Conservation (phyloP, 2,888 invertebrate species). For the Tetramorium bicarinatum region DNA sequence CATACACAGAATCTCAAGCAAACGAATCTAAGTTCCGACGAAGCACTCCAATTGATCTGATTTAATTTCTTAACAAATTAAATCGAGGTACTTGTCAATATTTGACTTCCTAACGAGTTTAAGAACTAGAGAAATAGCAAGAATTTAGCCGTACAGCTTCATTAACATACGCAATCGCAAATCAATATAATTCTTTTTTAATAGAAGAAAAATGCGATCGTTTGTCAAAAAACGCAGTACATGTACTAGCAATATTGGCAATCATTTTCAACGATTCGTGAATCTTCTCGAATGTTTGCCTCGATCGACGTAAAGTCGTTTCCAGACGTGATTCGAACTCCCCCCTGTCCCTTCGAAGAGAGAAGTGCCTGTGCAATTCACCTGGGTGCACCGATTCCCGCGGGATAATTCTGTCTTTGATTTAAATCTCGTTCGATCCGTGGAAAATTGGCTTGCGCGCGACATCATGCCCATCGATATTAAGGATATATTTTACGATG, state of each 20-base stretch:
- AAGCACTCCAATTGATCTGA: background rate
- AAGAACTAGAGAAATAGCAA: background rate
- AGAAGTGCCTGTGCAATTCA: constrained; percentile 23
- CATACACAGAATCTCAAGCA: background rate
- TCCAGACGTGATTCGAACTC: constrained; percentile 39
- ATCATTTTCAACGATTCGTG: constrained; percentile 3
- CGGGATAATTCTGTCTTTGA: constrained; percentile 56
- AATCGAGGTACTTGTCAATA: background rate
- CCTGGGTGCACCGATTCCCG: constrained; percentile 12
- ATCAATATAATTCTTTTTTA: background rate
- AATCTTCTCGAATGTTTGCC: constrained; percentile 30
- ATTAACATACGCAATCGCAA: background rate
- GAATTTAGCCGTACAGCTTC: background rate
- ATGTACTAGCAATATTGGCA: background rate
- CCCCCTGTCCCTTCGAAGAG: constrained; percentile 34
- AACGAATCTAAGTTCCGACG: background rate
- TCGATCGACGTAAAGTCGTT: constrained; percentile 48
- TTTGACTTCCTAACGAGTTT: background rate
- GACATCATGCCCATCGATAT: background rate
- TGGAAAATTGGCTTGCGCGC: constrained; percentile 59
- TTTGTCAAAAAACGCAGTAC: background rate
- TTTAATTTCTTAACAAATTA: constrained; percentile 1
- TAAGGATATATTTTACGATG: background rate
- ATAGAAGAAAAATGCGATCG: background rate
- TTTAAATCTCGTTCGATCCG: constrained; percentile 60